Base-by-base conservation (phyloP, 2,888 invertebrate genomes). In the Tetropium fuscum region DNA sequence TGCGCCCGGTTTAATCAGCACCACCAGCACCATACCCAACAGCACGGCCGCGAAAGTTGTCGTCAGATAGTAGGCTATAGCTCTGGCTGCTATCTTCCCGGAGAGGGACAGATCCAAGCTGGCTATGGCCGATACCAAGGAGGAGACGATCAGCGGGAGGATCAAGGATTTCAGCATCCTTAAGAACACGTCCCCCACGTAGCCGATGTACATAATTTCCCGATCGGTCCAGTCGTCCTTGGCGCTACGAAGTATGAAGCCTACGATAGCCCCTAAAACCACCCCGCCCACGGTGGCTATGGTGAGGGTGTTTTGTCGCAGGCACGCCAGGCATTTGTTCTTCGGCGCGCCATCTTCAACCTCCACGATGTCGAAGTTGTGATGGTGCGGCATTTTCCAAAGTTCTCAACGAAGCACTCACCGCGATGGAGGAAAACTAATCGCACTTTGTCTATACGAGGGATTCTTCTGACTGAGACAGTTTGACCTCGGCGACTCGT, bases 151-250 rank as follows among this genome's bases (percentile, higher is more conserved):
- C 61, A 92, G 84, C 1, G 92, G 92, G 44, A 92, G 80, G 70
- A 92, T 91, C 57, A 92, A 83, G 59, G 87, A 86, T 78, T 91
- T 90, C 51, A 92, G 83, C 88, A 91, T 90, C 62, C 89, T 83
- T 66, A 92, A 84, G 72, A 92, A 90, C 43, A 92, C 79, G 74
- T 91, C 90, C 11, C 73, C 73, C 13, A 58, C 8, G 41, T 56
- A 87, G 81, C 87, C 85, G 36, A 91, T 83, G 78, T 91, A 91
- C 85, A 89, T 88, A 34, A 89, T 83, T 70, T 90, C 87, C 44
- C 91, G 77, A 34, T 80, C 75, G 1, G 83, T 80, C 86, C 86
- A 87, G 62, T 77, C 73, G 5, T 75, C 80, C 34, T 71, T 72
- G 2, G 71, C 63, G 16, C 72, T 66, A 57, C 83, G 82, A 6